Evolutionary conservation across 2,797 vertebrate species (phyloP).

Genomic region (Sebastes oblongus): DNA sequence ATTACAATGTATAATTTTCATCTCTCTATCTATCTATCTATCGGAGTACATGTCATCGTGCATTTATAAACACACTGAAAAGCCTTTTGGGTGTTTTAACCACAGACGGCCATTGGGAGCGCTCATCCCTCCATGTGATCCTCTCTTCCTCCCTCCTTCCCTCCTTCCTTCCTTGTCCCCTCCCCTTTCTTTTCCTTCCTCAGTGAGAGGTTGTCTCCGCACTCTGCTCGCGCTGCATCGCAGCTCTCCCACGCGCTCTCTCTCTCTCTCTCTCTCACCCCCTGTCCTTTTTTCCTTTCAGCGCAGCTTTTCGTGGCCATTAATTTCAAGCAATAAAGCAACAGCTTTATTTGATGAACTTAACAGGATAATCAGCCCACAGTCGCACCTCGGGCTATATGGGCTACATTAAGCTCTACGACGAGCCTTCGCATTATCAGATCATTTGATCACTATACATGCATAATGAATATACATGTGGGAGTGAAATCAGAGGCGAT

Average conservation of each 20-base stretch:
- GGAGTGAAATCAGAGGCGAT: constrained; percentile 54
- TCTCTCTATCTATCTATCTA: too few species aligned
- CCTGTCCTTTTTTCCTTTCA: not conserved
- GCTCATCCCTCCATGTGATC: constrained; percentile 29
- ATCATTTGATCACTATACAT: constrained; percentile 73
- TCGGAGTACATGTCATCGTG: too few species aligned
- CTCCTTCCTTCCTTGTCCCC: not conserved
- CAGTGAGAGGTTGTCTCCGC: constrained; percentile 57
- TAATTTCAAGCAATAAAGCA: constrained; percentile 57
- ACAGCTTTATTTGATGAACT: constrained; percentile 75
- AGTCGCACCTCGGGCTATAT: constrained; percentile 63
- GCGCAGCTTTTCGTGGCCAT: constrained; percentile 43
- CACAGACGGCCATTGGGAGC: constrained; percentile 52
- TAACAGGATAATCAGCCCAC: constrained; percentile 72
- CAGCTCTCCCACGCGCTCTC: constrained; percentile 37
- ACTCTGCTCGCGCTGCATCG: constrained; percentile 16
- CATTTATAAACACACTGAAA: not conserved
- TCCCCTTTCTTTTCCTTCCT: constrained; percentile 50
- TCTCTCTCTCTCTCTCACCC: not conserved
- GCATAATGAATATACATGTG: constrained; percentile 73
- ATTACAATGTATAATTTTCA: too few species aligned
- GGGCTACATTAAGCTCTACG: constrained; percentile 45
- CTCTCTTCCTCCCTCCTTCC: not conserved
- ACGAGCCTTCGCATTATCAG: constrained; percentile 56
- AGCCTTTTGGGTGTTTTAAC: not conserved